These are phyloP conservation scores for Eulithis prunata DNA, from an alignment of 2,888 invertebrate genomes.

Conservation along the genomic window DNA sequence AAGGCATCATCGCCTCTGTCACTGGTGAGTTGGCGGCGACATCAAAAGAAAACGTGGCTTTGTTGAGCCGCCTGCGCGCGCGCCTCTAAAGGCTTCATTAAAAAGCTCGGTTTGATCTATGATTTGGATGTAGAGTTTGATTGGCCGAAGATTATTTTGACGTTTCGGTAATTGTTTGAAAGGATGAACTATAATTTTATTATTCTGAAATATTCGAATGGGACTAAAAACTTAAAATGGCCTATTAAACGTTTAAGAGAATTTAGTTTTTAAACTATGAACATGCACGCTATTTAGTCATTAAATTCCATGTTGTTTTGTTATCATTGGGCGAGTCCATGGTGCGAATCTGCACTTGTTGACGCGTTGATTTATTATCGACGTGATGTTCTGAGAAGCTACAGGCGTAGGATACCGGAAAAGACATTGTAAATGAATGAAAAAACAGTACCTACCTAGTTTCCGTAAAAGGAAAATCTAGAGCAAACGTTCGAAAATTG, in stretches of 20 bases:
- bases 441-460: not conserved
- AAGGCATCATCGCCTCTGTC: slow-evolving; percentile 80
- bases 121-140: slow-evolving; percentile 60
- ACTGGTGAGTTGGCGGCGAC: slow-evolving; percentile 60
- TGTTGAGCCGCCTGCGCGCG: slow-evolving; percentile 64
- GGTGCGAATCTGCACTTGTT: slow-evolving; percentile 29
- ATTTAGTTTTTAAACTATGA: slow-evolving; percentile 3
- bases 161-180: slow-evolving; percentile 58
- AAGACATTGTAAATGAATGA: slow-evolving; percentile 11
- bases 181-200: slow-evolving; percentile 47
- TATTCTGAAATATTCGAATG: slow-evolving; percentile 23
- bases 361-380: slow-evolving; percentile 34
- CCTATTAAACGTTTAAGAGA: slow-evolving; percentile 13
- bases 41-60: slow-evolving; percentile 62
- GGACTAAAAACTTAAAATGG: not conserved
- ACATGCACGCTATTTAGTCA: slow-evolving; percentile 16
- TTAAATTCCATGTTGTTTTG: slow-evolving; percentile 28
- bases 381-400: slow-evolving; percentile 36
- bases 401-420: slow-evolving; percentile 17
- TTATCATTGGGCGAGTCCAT: not conserved
- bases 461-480: too few species aligned
- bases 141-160: slow-evolving; percentile 49
- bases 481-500: too few species aligned
- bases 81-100: slow-evolving; percentile 74
- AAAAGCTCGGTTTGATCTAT: slow-evolving; percentile 61